Evolutionary conservation across 2,113 vertebrate species (phyloP), one percentile per base, ranked within the genome.

Genomic region (Psammodynastes pulverulentus): DNA sequence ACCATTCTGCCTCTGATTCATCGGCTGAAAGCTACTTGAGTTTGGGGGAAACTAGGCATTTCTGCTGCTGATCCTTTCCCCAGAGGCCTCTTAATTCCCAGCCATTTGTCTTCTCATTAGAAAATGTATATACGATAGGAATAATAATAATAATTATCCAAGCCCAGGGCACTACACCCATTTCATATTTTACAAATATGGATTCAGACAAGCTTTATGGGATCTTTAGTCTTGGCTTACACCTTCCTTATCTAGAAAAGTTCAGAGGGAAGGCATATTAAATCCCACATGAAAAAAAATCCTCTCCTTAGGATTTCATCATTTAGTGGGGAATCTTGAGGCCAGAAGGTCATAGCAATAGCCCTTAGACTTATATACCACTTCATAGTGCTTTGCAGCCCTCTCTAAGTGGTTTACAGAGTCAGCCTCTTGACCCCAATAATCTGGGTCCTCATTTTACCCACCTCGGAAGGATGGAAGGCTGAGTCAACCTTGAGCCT

Each of bases 301-400:
- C 85, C 39, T 86, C 54, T 23, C 39, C 86, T 8, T 9, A 2
- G 12, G 0, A 56, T 58, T 58, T 58, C 24, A 23, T 86, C 45
- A 23, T 53, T 29, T 26, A 26, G 10, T 56, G 0, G 86, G 90
- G 88, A 67, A 95, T 91, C 89, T 1, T 0, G 0, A 1, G 93
- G 93, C 86, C 86, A 85, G 24, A 15, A 93, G 85, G 93, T 94
- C 95, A 92, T n/a, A n/a, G n/a, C n/a, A n/a, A n/a, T n/a, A n/a
- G n/a, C n/a, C n/a, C n/a, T n/a, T n/a, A n/a, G n/a, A n/a, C n/a
- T n/a, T n/a, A n/a, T n/a, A n/a, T n/a, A n/a, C n/a, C n/a, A n/a
- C n/a, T n/a, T n/a, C n/a, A n/a, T n/a, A n/a, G n/a, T n/a, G n/a
- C n/a, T n/a, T n/a, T n/a, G n/a, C n/a, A n/a, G n/a, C n/a, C n/a